phyloP scores from a whole-genome alignment of 2,888 invertebrate species.

The Phyllotreta cruciferae region DNA sequence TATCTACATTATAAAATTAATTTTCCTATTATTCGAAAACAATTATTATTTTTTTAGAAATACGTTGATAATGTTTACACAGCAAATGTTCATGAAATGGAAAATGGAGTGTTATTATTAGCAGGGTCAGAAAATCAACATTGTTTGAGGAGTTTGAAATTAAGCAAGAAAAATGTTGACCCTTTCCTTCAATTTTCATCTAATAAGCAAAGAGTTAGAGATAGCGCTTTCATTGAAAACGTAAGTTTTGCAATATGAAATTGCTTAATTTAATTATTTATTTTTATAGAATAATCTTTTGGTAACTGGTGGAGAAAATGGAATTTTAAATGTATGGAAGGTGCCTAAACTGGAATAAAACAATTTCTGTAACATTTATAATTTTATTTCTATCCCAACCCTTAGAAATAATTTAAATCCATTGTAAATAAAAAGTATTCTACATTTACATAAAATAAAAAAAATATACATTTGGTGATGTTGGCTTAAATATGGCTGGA shows the following conservation, averaged over 20 bases:
- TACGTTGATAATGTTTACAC: conserved; percentile 70
- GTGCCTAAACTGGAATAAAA: conserved; percentile 37
- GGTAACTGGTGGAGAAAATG: conserved; percentile 77
- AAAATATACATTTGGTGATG: conserved; percentile 28
- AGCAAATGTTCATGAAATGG: conserved; percentile 64
- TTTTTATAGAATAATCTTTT: conserved; percentile 66
- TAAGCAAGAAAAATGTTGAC: conserved; percentile 61
- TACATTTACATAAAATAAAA: conserved; percentile 34
- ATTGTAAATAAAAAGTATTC: conserved; percentile 26
- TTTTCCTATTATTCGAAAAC: not conserved
- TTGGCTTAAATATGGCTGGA: conserved; percentile 23
- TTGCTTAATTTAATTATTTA: conserved; percentile 18
- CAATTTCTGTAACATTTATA: conserved; percentile 17
- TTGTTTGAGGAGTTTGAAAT: conserved; percentile 61
- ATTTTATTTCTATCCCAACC: conserved; percentile 32
- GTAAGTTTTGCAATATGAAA: conserved; percentile 59
- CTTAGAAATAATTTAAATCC: conserved; percentile 27
- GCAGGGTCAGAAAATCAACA: conserved; percentile 67
- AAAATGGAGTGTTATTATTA: conserved; percentile 65
- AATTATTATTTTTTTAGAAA: conserved; percentile 61
- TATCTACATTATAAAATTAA: conserved; percentile 5
- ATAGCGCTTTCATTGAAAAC: conserved; percentile 69
- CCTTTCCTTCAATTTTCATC: conserved; percentile 65
- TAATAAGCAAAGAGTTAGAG: conserved; percentile 76
- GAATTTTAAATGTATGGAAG: conserved; percentile 72